A percentile compares a stretch with the other conserved stretches of the same genome.
These are phyloP conservation scores for Metacarcinus magister DNA, from an alignment of 2,888 invertebrate species.

Conservation along the genomic window DNA sequence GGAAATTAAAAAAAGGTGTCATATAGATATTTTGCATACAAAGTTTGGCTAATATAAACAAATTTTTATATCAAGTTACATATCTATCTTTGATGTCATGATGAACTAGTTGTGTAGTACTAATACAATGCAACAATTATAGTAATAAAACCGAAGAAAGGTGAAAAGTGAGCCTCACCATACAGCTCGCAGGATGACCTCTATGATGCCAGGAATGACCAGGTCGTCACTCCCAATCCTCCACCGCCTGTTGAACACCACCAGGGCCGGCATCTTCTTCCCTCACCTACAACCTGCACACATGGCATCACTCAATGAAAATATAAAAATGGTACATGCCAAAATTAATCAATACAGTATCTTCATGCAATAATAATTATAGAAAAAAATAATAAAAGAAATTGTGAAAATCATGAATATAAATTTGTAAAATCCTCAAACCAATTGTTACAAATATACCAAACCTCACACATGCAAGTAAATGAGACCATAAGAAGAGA, in stretches of 20 bases:
- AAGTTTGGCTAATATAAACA: not conserved
- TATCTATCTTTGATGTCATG: not conserved
- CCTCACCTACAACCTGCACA: slow-evolving; percentile 8
- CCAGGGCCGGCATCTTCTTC: slow-evolving; percentile 91
- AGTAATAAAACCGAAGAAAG: not conserved
- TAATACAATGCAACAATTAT: not conserved
- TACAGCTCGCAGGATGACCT: slow-evolving; percentile 78
- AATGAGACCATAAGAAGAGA: not conserved
- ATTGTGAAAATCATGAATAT: not conserved
- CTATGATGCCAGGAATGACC: slow-evolving; percentile 90
- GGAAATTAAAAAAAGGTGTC: not conserved
- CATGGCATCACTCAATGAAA: not conserved
- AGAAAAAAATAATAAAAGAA: not conserved
- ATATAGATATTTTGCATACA: not conserved
- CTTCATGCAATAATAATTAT: not conserved
- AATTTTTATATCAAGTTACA: not conserved
- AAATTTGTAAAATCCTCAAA: not conserved
- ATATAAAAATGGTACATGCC: not conserved
- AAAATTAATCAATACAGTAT: not conserved
- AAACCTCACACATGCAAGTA: not conserved
- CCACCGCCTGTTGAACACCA: slow-evolving; percentile 95
- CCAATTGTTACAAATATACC: not conserved
- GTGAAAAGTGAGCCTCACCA: slow-evolving; percentile 72
- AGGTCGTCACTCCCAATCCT: slow-evolving; percentile 96
- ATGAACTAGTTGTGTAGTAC: not conserved